Conservation (phyloP, 2,113 vertebrate genomes). For the Acrocephalus kingi region DNA sequence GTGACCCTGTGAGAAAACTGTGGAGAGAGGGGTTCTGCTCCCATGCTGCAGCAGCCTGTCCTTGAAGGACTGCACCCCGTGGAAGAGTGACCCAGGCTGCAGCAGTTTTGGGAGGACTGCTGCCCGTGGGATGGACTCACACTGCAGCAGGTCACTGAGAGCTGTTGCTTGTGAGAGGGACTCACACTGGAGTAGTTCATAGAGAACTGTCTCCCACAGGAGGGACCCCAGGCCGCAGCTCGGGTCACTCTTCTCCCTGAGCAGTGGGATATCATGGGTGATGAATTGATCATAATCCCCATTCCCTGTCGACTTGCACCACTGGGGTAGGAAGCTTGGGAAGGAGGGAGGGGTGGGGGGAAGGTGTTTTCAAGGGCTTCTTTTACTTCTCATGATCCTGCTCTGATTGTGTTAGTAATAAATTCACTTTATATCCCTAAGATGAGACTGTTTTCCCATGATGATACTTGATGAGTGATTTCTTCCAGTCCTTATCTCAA, state of each 20-base stretch:
- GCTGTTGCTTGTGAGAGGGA: background rate
- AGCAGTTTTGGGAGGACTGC: background rate
- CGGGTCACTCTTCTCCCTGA: too few relatives aligned
- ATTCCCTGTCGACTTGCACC: background rate
- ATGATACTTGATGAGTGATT: background rate
- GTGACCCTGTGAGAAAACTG: fast-evolving
- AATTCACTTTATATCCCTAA: background rate
- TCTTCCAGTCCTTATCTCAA: background rate
- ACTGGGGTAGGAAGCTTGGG: background rate
- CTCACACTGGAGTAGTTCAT: background rate
- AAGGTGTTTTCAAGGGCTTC: background rate
- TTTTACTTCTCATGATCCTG: background rate
- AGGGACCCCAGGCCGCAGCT: too few relatives aligned
- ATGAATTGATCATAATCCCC: background rate
- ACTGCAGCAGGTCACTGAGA: background rate
- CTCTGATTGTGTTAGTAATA: background rate
- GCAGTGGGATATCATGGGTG: fast-evolving
- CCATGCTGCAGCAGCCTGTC: too few relatives aligned
- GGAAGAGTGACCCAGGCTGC: background rate
- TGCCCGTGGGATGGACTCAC: too few relatives aligned
- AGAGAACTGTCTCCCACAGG: background rate
- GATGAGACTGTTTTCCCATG: too few relatives aligned
- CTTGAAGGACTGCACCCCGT: fast-evolving
- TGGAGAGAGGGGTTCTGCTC: background rate
- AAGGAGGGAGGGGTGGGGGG: background rate